Conservation (phyloP, 2,888 invertebrate genomes). For the Conomelus anceps region DNA sequence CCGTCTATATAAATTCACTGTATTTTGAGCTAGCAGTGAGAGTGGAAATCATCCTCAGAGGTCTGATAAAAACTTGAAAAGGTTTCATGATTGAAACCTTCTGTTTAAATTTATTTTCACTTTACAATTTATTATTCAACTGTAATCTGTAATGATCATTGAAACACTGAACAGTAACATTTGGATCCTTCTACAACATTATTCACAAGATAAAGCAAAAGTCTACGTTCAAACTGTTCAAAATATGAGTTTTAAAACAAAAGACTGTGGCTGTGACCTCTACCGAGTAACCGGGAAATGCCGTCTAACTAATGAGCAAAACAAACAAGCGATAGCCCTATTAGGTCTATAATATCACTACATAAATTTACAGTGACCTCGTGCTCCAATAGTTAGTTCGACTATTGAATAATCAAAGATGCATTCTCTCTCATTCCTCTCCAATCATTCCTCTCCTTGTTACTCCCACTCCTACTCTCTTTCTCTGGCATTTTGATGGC, state of each 20-base stretch:
- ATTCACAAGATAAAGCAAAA: no score
- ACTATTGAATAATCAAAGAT: neutral
- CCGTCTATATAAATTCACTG: no score
- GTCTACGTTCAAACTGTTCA: neutral
- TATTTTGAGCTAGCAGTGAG: no score
- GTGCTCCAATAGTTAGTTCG: neutral
- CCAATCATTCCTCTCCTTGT: neutral
- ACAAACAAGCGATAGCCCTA: neutral
- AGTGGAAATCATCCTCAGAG: no score
- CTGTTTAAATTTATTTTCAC: no score
- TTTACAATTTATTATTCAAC: no score
- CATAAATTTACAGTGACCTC: neutral
- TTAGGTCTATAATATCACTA: neutral
- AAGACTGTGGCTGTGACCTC: neutral
- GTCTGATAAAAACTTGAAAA: no score
- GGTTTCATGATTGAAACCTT: no score
- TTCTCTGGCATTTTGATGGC: neutral
- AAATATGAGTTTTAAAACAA: neutral
- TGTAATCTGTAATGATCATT: no score
- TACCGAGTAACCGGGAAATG: neutral
- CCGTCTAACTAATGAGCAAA: neutral
- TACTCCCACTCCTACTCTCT: neutral
- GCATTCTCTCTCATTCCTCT: neutral
- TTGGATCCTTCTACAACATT: no score
- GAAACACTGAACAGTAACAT: no score